A percentile compares a stretch with the other conserved stretches of the same genome.
phyloP scores from a whole-genome alignment of 2,888 invertebrate genomes.

The Orthosia gothica region DNA sequence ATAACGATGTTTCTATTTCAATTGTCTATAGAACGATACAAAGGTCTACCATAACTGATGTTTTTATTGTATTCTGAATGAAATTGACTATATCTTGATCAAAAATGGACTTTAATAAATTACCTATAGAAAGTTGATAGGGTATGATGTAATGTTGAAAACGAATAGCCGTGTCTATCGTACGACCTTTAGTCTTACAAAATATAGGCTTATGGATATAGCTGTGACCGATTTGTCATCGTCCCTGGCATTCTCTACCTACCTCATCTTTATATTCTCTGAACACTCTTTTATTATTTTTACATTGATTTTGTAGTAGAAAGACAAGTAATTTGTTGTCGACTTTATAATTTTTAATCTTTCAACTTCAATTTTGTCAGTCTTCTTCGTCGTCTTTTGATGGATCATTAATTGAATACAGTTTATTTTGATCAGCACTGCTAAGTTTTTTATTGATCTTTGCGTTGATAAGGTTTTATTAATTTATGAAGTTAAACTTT shows the following conservation, averaged over 20 bases:
- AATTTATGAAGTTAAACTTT: too few relatives aligned
- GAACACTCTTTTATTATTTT: neutral
- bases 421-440: too few relatives aligned
- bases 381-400: too few relatives aligned
- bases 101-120: constrained; percentile 34
- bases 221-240: constrained; percentile 35
- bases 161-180: constrained; percentile 48
- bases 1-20: neutral
- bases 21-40: constrained; percentile 1
- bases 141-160: constrained; percentile 46
- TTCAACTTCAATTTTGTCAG: too few relatives aligned
- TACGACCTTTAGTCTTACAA: constrained; percentile 57
- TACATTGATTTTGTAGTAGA: neutral
- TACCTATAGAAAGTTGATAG: constrained; percentile 44
- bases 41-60: constrained; percentile 8
- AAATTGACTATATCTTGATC: constrained; percentile 26
- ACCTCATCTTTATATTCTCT: neutral
- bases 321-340: neutral
- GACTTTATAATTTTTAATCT: too few relatives aligned
- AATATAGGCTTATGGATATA: constrained; percentile 41
- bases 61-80: constrained; percentile 19
- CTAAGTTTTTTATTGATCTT: too few relatives aligned
- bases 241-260: constrained; percentile 13
- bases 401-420: too few relatives aligned
- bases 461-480: too few relatives aligned